These are phyloP conservation scores for Archilochus colubris DNA, from an alignment of 2,113 vertebrate genomes.

Conservation along the genomic window DNA sequence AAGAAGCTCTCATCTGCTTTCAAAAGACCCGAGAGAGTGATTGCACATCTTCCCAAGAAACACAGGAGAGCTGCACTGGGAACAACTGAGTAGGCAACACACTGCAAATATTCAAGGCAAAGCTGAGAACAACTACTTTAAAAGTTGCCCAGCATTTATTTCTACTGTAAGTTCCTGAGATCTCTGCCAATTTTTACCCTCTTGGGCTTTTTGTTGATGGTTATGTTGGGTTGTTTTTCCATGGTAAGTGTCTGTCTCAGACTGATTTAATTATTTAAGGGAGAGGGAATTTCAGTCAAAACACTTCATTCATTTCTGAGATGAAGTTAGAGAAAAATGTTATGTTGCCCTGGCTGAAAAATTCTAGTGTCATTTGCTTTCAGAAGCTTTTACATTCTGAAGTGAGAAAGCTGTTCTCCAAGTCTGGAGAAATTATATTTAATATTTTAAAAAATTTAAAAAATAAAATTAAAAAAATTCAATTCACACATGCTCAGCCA, in stretches of 20 bases:
- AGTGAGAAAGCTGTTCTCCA: neutral
- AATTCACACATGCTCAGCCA: neutral
- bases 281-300: slow-evolving; percentile 30
- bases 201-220: neutral
- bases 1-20: neutral
- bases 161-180: neutral
- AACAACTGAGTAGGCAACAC: neutral
- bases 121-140: neutral
- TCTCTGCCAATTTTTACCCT: neutral
- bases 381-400: neutral
- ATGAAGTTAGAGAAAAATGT: neutral
- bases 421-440: neutral
- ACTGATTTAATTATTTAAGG: neutral
- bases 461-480: neutral
- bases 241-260: neutral
- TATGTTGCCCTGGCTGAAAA: neutral
- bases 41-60: neutral
- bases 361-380: neutral
- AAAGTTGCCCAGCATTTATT: neutral
- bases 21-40: neutral
- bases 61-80: accelerated
- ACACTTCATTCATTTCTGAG: neutral
- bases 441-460: neutral
- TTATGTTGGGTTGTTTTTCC: neutral
- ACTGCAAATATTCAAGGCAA: neutral